phyloP scores from a whole-genome alignment of 2,797 vertebrate genomes.

The Galaxias olidus region DNA sequence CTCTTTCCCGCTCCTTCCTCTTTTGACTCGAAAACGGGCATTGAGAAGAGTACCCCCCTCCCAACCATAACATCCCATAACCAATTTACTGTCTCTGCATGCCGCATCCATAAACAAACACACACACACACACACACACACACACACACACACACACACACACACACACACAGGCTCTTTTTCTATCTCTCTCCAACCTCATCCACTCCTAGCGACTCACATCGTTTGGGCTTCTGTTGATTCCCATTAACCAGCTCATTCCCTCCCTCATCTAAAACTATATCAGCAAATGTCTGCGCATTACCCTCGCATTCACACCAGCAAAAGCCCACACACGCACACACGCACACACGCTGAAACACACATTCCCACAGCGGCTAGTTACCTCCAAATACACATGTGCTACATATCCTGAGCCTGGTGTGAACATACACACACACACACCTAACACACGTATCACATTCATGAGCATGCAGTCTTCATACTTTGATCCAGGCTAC shows the following conservation, averaged over 20 bases:
- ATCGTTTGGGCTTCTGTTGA: constrained; percentile 46
- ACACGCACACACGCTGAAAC: not conserved
- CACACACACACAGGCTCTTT: too few relatives aligned
- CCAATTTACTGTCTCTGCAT: constrained; percentile 64
- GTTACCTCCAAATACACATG: constrained; percentile 10
- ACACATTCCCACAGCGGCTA: constrained; percentile 13
- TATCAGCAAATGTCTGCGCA: too few relatives aligned
- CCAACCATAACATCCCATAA: constrained; percentile 33
- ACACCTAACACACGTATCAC: constrained; percentile 7
- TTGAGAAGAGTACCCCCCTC: constrained; percentile 38
- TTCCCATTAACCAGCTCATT: constrained; percentile 40
- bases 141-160: constrained; percentile 4
- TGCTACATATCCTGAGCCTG: not conserved
- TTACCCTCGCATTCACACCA: not conserved
- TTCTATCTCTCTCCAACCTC: not conserved
- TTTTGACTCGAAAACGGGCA: constrained; percentile 30
- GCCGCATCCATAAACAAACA: constrained; percentile 37
- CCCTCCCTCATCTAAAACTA: constrained; percentile 15
- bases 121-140: constrained; percentile 4
- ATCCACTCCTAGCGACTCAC: not conserved
- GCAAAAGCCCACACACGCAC: not conserved
- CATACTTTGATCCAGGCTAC: constrained; percentile 45
- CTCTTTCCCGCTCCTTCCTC: constrained; percentile 13
- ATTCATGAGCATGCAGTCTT: constrained; percentile 45
- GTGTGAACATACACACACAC: constrained; percentile 6